phyloP scores from a whole-genome alignment of 2,888 invertebrate genomes.

The Synanthedon myopaeformis region DNA sequence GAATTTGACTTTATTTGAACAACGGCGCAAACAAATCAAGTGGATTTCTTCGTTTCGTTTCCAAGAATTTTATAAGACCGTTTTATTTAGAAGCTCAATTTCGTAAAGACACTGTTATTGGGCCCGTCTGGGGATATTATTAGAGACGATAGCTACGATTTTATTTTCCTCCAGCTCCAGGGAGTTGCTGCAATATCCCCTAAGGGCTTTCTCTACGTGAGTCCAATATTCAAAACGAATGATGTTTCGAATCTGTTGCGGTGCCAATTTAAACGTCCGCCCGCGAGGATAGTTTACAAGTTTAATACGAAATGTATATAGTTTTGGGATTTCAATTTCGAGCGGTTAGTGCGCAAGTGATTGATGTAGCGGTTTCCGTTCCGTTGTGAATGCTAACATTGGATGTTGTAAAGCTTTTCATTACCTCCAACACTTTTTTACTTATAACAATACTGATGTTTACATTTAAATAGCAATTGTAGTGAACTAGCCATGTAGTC shows the following conservation, averaged over 20 bases:
- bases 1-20: background rate
- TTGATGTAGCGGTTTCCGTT: constrained; percentile 3
- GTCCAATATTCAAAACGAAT: constrained; percentile 61
- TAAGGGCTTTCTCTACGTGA: constrained; percentile 56
- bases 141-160: constrained; percentile 44
- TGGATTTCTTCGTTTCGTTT: background rate
- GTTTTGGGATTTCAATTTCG: constrained; percentile 39
- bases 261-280: constrained; percentile 43
- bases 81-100: constrained; percentile 53
- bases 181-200: constrained; percentile 45
- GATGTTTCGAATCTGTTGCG: constrained; percentile 57
- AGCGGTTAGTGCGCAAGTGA: constrained; percentile 16
- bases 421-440: constrained; percentile 3
- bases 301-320: constrained; percentile 40
- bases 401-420: background rate
- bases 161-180: constrained; percentile 45
- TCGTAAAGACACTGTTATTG: constrained; percentile 45
- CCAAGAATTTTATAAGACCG: constrained; percentile 18
- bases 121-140: constrained; percentile 49
- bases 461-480: no score
- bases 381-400: background rate
- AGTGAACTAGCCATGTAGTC: no score
- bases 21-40: background rate
- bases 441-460: constrained; percentile 12
- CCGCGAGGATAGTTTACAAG: constrained; percentile 14